Conservation (phyloP, 2,797 vertebrate species). For the Urosaurus nigricauda region DNA sequence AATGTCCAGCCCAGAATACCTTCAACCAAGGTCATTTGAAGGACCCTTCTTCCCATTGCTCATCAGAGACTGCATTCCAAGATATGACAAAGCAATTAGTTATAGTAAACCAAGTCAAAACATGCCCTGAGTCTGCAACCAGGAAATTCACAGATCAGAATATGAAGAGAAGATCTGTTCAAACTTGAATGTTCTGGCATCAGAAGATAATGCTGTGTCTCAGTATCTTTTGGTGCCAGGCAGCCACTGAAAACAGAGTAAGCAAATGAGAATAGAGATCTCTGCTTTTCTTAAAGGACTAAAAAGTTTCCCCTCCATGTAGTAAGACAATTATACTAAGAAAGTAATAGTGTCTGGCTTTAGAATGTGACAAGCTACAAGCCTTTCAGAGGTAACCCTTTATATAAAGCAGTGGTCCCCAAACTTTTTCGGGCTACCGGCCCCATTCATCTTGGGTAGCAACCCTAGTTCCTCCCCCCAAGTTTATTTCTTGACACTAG, state of each 20-base stretch:
- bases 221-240: background rate
- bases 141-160: constrained; percentile 16
- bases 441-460: too few relatives aligned
- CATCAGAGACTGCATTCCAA: constrained; percentile 1
- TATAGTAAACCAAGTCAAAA: constrained; percentile 18
- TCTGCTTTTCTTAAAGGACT: background rate
- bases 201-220: constrained; percentile 5
- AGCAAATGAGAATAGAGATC: background rate
- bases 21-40: constrained; percentile 17
- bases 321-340: background rate
- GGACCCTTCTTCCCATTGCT: background rate
- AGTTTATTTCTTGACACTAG: too few relatives aligned
- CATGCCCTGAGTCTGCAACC: background rate
- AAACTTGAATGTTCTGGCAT: constrained; percentile 19
- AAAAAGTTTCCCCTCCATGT: background rate
- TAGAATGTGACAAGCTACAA: background rate
- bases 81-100: constrained; percentile 20
- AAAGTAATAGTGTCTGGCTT: background rate
- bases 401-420: too few relatives aligned
- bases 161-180: constrained; percentile 19
- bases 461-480: too few relatives aligned
- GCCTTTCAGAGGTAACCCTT: background rate
- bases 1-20: background rate
- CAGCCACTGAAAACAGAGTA: background rate
- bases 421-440: too few relatives aligned